phyloP scores from a whole-genome alignment of 2,888 invertebrate genomes.

The Lamproptera curius region DNA sequence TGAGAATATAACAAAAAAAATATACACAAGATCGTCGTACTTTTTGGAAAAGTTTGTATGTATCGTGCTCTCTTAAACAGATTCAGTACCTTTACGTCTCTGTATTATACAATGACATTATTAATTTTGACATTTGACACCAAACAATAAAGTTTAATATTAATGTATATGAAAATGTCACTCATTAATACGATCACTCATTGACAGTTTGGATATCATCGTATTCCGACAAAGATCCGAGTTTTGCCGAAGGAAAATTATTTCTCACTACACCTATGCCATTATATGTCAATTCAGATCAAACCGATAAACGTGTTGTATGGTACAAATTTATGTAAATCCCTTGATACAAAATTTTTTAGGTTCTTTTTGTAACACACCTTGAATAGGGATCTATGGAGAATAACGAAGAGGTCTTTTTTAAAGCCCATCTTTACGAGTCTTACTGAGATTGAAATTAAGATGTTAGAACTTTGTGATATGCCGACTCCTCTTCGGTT shows the following conservation, averaged over 20 bases:
- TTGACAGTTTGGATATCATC: too few relatives aligned
- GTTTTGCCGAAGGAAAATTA: too few relatives aligned
- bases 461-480: constrained; percentile 57
- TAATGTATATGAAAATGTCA: not conserved
- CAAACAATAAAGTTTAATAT: too few relatives aligned
- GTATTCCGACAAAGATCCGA: too few relatives aligned
- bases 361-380: constrained; percentile 22
- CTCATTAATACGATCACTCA: constrained; percentile 22
- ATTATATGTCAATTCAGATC: too few relatives aligned
- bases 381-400: constrained; percentile 17
- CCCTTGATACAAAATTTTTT: constrained; percentile 2
- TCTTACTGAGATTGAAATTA: constrained; percentile 69
- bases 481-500: too few relatives aligned
- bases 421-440: constrained; percentile 63
- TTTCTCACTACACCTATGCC: constrained; percentile 19
- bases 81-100: too few relatives aligned
- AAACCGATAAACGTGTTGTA: too few relatives aligned
- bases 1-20: too few relatives aligned
- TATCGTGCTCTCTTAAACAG: too few relatives aligned
- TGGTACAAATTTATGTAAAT: not conserved
- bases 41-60: not conserved
- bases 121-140: too few relatives aligned
- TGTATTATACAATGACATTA: too few relatives aligned
- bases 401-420: constrained; percentile 26
- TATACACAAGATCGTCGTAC: not conserved